Evolutionary conservation across 2,113 vertebrate genomes (phyloP), one percentile per base, ranked within the genome.

Genomic region (Hylia prasina): DNA sequence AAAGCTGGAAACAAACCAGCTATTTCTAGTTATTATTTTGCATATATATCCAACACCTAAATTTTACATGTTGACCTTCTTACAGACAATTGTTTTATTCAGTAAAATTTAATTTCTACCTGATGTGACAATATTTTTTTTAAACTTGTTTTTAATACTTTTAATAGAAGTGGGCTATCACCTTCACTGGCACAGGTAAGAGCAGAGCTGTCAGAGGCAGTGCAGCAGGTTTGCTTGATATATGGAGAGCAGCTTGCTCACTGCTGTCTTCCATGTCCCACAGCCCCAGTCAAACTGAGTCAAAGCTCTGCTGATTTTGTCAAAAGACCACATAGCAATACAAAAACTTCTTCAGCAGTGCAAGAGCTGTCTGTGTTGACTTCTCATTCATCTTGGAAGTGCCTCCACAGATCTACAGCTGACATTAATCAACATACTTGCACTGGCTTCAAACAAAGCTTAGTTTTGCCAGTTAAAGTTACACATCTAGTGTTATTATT

Each of bases 21-120:
- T 53, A 6, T 33, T 88, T 95, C 75, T 24, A 69, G 53, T 13
- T 0, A 11, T 50, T 53, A 30, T 3, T n/a, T 78, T 76, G 71
- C 7, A 11, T 28, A 7, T 6, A 1, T 35, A 33, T 7, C 0
- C 0, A 35, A 58, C 30, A 17, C 8, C 4, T 51, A 10, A 60
- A 31, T 47, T 21, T 72, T 57, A 27, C 4, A 21, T 47, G 8
- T 40, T 71, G 23, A 6, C 6, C 15, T 75, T 82, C 13, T 71
- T 47, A 10, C 4, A 60, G 15, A 13, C 7, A 64, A 17, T 22
- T 42, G 2, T 58, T 93, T 79, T 17, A 45, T 65, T 60, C 8
- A 69, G 4, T 31, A 56, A 90, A n/a, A 82, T 58, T 39, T 31
- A 21, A 35, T 64, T 71, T 65, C 19, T 47, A 13, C 2, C 3